Evolutionary conservation across 2,797 vertebrate species (phyloP).

Genomic region (Pipistrellus pipistrellus): DNA sequence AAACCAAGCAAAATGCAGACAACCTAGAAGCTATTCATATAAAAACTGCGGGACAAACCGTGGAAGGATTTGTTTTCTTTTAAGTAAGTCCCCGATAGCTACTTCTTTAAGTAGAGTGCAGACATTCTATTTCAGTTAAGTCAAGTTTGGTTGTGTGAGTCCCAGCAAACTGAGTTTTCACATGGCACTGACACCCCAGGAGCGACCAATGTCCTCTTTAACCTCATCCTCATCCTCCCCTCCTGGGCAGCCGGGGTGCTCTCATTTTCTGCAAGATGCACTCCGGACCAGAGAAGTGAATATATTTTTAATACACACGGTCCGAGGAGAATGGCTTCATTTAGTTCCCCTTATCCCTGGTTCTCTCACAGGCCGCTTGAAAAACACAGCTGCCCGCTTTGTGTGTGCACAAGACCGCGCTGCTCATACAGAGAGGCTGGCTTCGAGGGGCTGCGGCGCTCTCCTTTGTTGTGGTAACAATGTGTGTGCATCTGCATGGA

Average conservation of each 20-base stretch:
- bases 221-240: neutral
- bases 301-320: constrained; percentile 73
- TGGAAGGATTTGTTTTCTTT: neutral
- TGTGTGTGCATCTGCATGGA: constrained; percentile 73
- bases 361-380: constrained; percentile 72
- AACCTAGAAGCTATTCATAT: neutral
- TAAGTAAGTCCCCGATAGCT: neutral
- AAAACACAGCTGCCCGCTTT: constrained; percentile 84
- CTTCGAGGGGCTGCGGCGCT: constrained; percentile 49
- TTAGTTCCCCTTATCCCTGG: constrained; percentile 68
- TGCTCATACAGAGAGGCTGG: constrained; percentile 42
- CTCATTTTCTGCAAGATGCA: constrained; percentile 28
- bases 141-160: neutral
- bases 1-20: neutral
- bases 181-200: neutral
- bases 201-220: neutral
- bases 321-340: constrained; percentile 77
- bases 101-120: neutral
- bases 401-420: constrained; percentile 65
- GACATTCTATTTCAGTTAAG: neutral
- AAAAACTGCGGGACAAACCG: neutral
- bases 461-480: constrained; percentile 77
- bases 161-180: neutral
- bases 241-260: neutral
- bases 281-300: constrained; percentile 46